Percentiles rank a stretch among this genome's conserved stretches.
Conservation (phyloP, 2,888 invertebrate genomes). For the Osmoderma eremita region DNA sequence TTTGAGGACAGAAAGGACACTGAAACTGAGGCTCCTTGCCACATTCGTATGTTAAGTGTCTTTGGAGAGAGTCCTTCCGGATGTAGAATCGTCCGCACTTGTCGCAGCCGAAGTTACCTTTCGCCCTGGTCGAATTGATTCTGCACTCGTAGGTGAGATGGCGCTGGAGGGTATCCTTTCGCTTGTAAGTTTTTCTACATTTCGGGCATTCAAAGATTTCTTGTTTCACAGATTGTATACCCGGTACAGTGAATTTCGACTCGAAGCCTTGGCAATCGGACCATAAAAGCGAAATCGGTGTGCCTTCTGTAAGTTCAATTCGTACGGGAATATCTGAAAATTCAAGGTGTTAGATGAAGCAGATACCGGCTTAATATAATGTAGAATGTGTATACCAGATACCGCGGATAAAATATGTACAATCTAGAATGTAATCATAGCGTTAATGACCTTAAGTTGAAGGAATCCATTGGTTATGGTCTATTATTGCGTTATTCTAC, state of each 20-base stretch:
- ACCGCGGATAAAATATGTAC: constrained; percentile 19
- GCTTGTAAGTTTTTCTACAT: constrained; percentile 34
- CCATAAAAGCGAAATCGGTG: constrained; percentile 8
- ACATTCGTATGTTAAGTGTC: constrained; percentile 45
- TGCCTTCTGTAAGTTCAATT: constrained; percentile 34
- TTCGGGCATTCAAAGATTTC: constrained; percentile 25
- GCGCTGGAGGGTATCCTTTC: constrained; percentile 28
- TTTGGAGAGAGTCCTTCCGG: constrained; percentile 36
- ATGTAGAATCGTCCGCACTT: constrained; percentile 42
- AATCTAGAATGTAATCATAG: background rate
- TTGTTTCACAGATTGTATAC: constrained; percentile 15
- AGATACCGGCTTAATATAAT: background rate
- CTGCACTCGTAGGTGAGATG: constrained; percentile 37
- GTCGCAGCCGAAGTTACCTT: constrained; percentile 37
- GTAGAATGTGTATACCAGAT: constrained; percentile 15
- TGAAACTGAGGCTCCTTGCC: constrained; percentile 42
- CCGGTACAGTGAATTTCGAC: background rate
- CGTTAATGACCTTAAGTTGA: too few relatives aligned
- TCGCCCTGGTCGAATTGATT: constrained; percentile 18
- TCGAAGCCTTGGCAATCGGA: constrained; percentile 5
- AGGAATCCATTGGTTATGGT: too few relatives aligned
- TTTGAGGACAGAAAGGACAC: constrained; percentile 41
- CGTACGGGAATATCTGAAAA: constrained; percentile 34
- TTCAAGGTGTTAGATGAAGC: constrained; percentile 7
- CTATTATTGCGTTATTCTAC: too few relatives aligned